Percentiles rank a stretch among this genome's conserved stretches.
These are phyloP conservation scores for Lymantria monacha DNA, from an alignment of 2,888 invertebrate genomes.

Conservation along the genomic window DNA sequence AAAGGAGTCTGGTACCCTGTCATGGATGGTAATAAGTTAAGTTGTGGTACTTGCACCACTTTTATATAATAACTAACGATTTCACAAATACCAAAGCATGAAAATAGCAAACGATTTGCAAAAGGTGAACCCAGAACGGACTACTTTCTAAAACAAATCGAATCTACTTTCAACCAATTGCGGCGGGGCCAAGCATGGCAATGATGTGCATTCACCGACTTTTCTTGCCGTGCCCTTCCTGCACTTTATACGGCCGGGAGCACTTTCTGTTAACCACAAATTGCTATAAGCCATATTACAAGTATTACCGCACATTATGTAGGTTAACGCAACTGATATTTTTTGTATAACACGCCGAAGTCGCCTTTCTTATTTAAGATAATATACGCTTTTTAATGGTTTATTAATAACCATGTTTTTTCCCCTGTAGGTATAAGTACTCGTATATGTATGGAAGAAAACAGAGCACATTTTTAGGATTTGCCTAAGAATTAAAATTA, in stretches of 20 bases:
- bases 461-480: no score
- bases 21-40: background rate
- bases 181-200: slow-evolving; percentile 40
- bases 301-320: slow-evolving; percentile 1
- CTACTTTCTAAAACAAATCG: slow-evolving; percentile 78
- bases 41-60: background rate
- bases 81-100: background rate
- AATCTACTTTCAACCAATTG: slow-evolving; percentile 77
- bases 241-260: slow-evolving; percentile 31
- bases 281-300: slow-evolving; percentile 13
- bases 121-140: background rate
- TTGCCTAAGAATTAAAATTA: no score
- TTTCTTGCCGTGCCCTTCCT: slow-evolving; percentile 50
- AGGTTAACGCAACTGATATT: background rate
- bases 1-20: background rate
- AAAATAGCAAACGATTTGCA: background rate
- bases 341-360: no score
- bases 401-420: no score
- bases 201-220: slow-evolving; percentile 57
- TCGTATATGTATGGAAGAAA: no score
- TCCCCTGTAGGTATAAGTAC: no score
- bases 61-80: background rate
- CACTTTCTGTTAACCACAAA: slow-evolving; percentile 28
- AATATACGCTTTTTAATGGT: no score
- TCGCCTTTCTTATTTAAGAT: no score